Evolutionary conservation across 2,888 invertebrate genomes (phyloP), one percentile per base, ranked within the genome.

Genomic region (Neuroscelio doddi): DNA sequence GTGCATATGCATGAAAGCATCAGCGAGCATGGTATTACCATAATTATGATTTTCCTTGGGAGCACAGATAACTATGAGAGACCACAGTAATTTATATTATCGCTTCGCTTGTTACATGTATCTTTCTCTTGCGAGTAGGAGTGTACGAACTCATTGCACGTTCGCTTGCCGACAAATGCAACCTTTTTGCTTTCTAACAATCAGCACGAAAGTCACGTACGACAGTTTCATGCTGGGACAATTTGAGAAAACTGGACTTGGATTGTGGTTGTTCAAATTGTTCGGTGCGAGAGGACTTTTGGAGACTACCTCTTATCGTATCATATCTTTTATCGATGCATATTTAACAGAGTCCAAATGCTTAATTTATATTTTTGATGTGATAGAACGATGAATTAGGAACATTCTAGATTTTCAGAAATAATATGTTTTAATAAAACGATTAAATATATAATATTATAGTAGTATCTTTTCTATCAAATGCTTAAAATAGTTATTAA

Each of bases 131-230:
- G 27, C 42, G 24, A 39, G 15, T 0, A 36, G 26, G 29, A 17
- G 26, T 21, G 56, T 47, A 49, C 45, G 50, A 62, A 62, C 53
- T 50, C 66, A 58, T 62, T 51, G 66, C 57, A 62, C 66, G 66
- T 66, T 53, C 53, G 50, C 53, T 55, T 39, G 53, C 49, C 57
- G 51, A 64, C 59, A 51, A 61, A 68, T 44, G 62, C 55, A 30
- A 73, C 58, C 64, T 69, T 72, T 68, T 73, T 66, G 45, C 66
- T 68, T 66, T 55, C 68, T 71, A 70, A 69, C 70, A 71, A 70
- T 66, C 64, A 30, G 45, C 56, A 55, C 36, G 38, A 70, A 69
- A 77, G 75, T 77, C 77, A 76, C 73, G 74, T 72, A 72, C 72
- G 64, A 58, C 46, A 66, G 63, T 69, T 71, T 50, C 63, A 55